phyloP scores from a whole-genome alignment of 2,888 invertebrate genomes.

The Pediacus dermestoides region DNA sequence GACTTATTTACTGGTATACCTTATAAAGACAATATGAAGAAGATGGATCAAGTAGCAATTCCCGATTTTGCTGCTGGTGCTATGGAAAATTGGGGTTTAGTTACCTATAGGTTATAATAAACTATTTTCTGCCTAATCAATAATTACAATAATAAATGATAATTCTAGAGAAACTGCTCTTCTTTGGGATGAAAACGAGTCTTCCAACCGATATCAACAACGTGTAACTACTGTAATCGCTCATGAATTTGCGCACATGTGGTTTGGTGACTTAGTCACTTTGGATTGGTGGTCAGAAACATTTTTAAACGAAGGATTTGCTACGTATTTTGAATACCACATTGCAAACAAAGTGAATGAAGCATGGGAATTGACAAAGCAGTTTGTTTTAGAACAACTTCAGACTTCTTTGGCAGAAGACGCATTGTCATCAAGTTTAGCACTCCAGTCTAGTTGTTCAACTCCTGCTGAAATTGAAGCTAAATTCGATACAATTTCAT shows the following conservation, averaged over 20 bases:
- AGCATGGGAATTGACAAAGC: conserved; percentile 26
- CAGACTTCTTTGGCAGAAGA: conserved; percentile 19
- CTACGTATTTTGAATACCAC: conserved; percentile 70
- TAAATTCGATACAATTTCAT: conserved; percentile 60
- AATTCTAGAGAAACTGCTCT: conserved; percentile 58
- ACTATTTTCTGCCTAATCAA: no score
- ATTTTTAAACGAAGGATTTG: conserved; percentile 75
- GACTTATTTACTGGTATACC: conserved; percentile 13
- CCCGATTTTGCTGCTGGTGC: conserved; percentile 81
- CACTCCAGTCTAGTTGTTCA: conserved; percentile 54
- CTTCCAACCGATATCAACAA: conserved; percentile 44
- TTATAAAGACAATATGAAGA: conserved; percentile 50
- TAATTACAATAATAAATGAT: no score
- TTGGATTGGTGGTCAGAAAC: conserved; percentile 72
- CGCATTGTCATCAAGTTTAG: conserved; percentile 23
- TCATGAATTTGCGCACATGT: conserved; percentile 79
- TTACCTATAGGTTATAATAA: conserved; percentile 67
- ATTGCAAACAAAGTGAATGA: conserved; percentile 44
- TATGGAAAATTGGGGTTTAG: conserved; percentile 91
- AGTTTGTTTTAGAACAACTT: conserved; percentile 25
- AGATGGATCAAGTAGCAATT: conserved; percentile 78
- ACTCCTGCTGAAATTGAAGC: conserved; percentile 53
- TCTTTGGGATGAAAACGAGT: conserved; percentile 46
- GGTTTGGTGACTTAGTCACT: conserved; percentile 77
- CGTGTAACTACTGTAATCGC: conserved; percentile 63